phyloP scores from a whole-genome alignment of 2,797 vertebrate genomes.

The Eulemur rubriventer region DNA sequence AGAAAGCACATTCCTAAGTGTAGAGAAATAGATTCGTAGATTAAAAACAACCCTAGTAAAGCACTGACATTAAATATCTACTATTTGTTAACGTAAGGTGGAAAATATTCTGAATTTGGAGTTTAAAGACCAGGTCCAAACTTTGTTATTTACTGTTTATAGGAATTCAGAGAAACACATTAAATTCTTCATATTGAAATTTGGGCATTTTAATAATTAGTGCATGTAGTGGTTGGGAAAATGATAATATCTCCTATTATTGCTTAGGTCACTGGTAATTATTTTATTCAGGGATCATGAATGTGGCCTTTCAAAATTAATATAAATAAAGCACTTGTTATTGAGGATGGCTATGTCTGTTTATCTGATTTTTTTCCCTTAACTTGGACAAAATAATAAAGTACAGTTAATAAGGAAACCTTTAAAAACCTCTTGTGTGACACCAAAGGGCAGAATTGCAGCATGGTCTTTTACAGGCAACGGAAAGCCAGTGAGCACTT shows the following conservation, averaged over 20 bases:
- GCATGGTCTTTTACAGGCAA: not conserved
- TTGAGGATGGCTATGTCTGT: not conserved
- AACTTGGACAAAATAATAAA: conserved; percentile 1
- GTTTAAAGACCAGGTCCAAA: not conserved
- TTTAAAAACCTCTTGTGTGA: not conserved
- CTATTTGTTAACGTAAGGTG: not conserved
- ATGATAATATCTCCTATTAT: not conserved
- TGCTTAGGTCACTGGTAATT: not conserved
- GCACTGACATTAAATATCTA: not conserved
- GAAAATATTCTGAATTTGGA: not conserved
- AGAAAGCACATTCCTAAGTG: not conserved
- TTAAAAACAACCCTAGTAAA: not conserved
- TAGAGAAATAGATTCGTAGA: not conserved
- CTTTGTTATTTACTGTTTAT: not conserved
- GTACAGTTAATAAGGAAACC: not conserved
- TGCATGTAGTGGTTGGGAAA: not conserved
- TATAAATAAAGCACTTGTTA: not conserved
- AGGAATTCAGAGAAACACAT: not conserved
- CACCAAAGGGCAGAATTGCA: not conserved
- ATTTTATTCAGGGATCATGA: not conserved
- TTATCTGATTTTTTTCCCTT: not conserved
- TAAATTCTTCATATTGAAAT: conserved; percentile 14
- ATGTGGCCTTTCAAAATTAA: not conserved
- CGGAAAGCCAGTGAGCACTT: not conserved
- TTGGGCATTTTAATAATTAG: not conserved